Evolutionary conservation across 2,113 vertebrate species (phyloP).

Genomic region (Anoura caudifer): DNA sequence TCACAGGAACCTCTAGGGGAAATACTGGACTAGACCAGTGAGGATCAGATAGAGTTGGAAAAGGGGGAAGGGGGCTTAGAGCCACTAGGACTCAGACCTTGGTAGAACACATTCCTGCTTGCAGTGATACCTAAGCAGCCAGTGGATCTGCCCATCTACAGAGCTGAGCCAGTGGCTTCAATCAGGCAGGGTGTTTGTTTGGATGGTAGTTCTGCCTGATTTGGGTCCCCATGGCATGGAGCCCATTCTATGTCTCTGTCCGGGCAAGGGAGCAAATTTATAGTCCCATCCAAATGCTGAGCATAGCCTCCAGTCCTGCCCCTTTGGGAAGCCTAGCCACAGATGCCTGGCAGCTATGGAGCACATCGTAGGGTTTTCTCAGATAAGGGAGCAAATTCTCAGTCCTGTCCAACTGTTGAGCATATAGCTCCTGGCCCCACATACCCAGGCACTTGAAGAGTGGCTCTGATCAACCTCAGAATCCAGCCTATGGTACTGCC

Average conservation of each 20-base stretch:
- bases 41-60: too few species aligned
- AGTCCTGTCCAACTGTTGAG: neutral
- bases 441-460: neutral
- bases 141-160: neutral
- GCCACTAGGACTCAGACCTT: neutral
- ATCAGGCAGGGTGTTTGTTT: neutral
- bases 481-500: neutral
- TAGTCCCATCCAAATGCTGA: neutral
- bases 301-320: neutral
- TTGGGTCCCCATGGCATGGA: neutral
- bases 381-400: neutral
- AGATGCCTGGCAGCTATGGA: neutral
- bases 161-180: neutral
- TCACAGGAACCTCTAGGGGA: neutral
- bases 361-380: neutral
- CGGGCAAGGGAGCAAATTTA: neutral
- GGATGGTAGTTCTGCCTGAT: neutral
- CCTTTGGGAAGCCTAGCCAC: neutral
- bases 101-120: neutral
- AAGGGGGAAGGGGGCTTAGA: neutral
- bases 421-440: neutral
- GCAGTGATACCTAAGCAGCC: neutral
- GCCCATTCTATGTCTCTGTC: neutral
- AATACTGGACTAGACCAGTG: neutral
- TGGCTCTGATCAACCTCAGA: neutral